Base-by-base conservation (phyloP, 2,888 invertebrate genomes). In the Pycnomerus fuliginosus region DNA sequence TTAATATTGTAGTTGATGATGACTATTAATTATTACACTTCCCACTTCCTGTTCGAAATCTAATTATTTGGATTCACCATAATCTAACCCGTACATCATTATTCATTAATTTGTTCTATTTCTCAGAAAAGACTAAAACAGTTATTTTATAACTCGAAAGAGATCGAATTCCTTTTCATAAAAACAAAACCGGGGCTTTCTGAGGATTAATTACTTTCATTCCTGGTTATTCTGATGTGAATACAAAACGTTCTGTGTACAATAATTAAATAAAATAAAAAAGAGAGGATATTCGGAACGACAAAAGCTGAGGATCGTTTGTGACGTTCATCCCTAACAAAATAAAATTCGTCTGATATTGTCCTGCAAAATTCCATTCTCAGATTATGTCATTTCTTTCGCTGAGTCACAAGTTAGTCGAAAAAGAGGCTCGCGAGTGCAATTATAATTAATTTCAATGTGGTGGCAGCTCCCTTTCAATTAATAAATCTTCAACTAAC, bases 401-500 rank as follows among this genome's bases (percentile, higher is more conserved):
- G n/a, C n/a, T n/a, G n/a, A n/a, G n/a, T n/a, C n/a, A n/a, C n/a
- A n/a, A n/a, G n/a, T n/a, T n/a, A n/a, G n/a, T n/a, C n/a, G n/a
- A n/a, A n/a, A n/a, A n/a, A n/a, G n/a, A n/a, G n/a, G n/a, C n/a
- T n/a, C n/a, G n/a, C n/a, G n/a, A n/a, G n/a, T n/a, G n/a, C n/a
- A n/a, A n/a, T n/a, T n/a, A n/a, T n/a, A n/a, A n/a, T n/a, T n/a
- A n/a, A n/a, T n/a, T n/a, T n/a, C n/a, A n/a, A 23, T 23, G n/a
- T 23, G 2, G n/a, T 23, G n/a, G n/a, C n/a, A 23, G 23, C n/a
- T 8, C 20, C 5, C 20, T 20, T 8, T 20, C 40, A 32, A 31
- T 41, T 41, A 41, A 41, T 41, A 41, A 41, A 41, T 41, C 41
- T 20, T 20, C 10, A 20, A 8, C 16, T 41, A 41, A 41, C 34